Evolutionary conservation across 2,797 vertebrate genomes (phyloP), one percentile per base, ranked within the genome.

Genomic region (Salmo trutta): DNA sequence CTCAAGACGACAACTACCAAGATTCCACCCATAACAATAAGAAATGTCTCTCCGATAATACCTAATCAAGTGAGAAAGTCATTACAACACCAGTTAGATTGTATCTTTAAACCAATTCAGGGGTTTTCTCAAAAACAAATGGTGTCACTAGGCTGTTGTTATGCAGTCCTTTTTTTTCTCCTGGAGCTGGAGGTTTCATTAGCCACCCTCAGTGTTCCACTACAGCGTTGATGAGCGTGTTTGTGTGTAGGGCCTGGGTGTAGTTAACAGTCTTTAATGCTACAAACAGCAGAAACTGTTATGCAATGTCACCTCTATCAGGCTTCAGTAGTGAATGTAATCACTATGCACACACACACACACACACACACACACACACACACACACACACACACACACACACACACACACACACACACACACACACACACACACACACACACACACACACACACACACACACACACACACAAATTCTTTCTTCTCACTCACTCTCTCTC

Each of bases 261-360:
- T 56, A 41, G 41, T 79, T 71, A 75, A 21, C 36, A 27, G 47
- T 70, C 77, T 88, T 88, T 87, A 87, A 89, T 84, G 81, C 73
- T 78, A 75, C 79, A 79, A 80, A 81, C 76, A 83, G 71, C 78
- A 78, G 75, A 82, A 75, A 81, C 53, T 51, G 81, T 87, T 83
- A 75, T 81, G 81, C 77, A 75, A 41, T 75, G 71, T 82, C 74
- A 66, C 80, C 79, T 79, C 82, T 78, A 80, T 85, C 82, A 81
- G 29, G 79, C 82, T 80, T 67, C 80, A 59, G 54, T 31, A 81
- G 83, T 77, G 79, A 79, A 76, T 80, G 71, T 83, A 80, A 85
- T 86, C 80, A 78, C 31, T n/a, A n/a, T 62, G 8, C 56, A 59
- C 56, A 59, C n/a, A 7, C 27, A 68, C 27, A 36, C 66, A 17